Evolutionary conservation across 2,888 invertebrate genomes (phyloP).

Genomic region (Heliconius hortense): DNA sequence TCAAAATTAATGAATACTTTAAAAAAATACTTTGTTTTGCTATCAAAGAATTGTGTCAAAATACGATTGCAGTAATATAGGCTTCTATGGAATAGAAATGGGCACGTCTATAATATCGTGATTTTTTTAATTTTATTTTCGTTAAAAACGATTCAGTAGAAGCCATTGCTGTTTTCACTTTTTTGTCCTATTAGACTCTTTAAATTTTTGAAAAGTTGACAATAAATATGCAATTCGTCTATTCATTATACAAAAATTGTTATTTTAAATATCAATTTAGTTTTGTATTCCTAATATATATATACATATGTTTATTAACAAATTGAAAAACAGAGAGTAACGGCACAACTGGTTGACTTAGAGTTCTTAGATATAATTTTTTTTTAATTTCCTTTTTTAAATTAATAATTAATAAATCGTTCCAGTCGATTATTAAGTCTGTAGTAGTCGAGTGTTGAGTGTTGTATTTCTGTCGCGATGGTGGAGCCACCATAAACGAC

Average conservation of each 20-base stretch:
- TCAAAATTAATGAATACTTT: not conserved
- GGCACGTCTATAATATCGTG: too few relatives aligned
- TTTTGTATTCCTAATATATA: too few relatives aligned
- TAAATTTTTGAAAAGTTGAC: too few relatives aligned
- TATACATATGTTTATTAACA: too few relatives aligned
- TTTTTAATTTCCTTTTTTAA: not conserved
- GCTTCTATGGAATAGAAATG: not conserved
- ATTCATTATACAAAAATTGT: too few relatives aligned
- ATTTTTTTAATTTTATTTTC: too few relatives aligned
- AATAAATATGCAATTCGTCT: too few relatives aligned
- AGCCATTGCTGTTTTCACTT: too few relatives aligned
- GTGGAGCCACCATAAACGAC: slow-evolving; percentile 47
- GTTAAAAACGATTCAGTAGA: too few relatives aligned
- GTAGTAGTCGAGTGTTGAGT: slow-evolving; percentile 36
- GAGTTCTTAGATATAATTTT: not conserved
- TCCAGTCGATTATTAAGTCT: slow-evolving; percentile 8
- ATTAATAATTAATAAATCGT: not conserved
- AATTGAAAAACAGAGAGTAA: not conserved
- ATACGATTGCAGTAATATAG: slow-evolving; percentile 41
- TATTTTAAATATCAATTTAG: too few relatives aligned
- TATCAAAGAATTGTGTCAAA: slow-evolving; percentile 55
- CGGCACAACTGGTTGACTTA: not conserved
- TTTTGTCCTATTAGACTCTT: too few relatives aligned
- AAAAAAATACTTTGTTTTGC: slow-evolving; percentile 18
- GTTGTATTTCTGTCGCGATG: slow-evolving; percentile 54